These are phyloP conservation scores for Drosophila lacteicornis DNA, from an alignment of 1,140 invertebrate genomes.

Conservation along the genomic window DNA sequence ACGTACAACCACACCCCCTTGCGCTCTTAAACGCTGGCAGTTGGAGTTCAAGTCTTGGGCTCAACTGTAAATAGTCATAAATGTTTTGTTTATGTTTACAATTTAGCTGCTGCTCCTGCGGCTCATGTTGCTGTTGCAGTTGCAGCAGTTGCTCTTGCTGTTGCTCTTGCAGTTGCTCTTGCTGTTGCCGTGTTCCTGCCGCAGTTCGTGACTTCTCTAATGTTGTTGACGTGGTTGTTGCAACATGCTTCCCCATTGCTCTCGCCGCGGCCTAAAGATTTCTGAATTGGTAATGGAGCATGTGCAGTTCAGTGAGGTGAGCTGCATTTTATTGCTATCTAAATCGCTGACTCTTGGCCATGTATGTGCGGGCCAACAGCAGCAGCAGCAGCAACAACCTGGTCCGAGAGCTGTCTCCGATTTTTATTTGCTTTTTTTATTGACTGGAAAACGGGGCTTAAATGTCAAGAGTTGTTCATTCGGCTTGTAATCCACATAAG, in stretches of 20 bases:
- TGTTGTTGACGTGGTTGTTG: constrained; percentile 80
- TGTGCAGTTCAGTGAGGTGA: constrained; percentile 79
- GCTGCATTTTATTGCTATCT: constrained; percentile 81
- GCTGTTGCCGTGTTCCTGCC: constrained; percentile 45
- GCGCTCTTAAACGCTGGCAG: constrained; percentile 10
- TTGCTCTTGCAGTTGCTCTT: constrained; percentile 28
- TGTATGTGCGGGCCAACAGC: constrained; percentile 54
- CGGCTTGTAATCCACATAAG: constrained; percentile 63
- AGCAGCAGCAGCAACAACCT: not conserved
- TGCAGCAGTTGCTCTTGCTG: constrained; percentile 15
- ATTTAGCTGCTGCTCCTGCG: constrained; percentile 68
- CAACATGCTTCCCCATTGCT: constrained; percentile 64
- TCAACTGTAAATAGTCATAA: constrained; percentile 83
- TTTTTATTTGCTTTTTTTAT: constrained; percentile 82
- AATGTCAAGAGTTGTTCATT: constrained; percentile 62
- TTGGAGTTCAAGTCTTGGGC: constrained; percentile 59
- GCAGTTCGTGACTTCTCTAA: constrained; percentile 79
- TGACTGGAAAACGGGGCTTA: constrained; percentile 64
- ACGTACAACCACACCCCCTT: constrained; percentile 43
- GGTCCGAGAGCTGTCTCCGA: constrained; percentile 38
- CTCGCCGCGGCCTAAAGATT: constrained; percentile 67
- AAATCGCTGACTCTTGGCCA: constrained; percentile 70
- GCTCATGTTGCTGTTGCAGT: constrained; percentile 4
- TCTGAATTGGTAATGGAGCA: constrained; percentile 82
- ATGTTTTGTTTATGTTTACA: constrained; percentile 84